Conservation (phyloP, 2,888 invertebrate genomes). For the Dioctria linearis region DNA sequence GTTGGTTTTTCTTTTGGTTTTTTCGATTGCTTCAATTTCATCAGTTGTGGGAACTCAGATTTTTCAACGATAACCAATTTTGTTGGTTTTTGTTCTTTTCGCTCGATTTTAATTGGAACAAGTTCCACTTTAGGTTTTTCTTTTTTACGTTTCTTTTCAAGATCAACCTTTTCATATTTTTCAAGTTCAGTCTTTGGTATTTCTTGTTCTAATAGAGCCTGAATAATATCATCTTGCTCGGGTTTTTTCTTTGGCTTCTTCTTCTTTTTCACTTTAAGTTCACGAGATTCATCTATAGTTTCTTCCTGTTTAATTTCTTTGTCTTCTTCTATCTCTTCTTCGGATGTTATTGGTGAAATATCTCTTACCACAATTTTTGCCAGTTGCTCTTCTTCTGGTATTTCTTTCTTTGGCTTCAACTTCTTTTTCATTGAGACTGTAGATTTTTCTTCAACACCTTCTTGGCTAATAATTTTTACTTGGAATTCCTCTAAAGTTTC, state of each 20-base stretch:
- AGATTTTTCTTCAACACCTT: conserved; percentile 46
- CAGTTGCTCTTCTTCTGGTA: neutral
- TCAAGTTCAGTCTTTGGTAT: conserved; percentile 71
- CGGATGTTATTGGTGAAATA: conserved; percentile 50
- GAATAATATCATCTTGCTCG: conserved; percentile 68
- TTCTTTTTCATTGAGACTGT: conserved; percentile 4
- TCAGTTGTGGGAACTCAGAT: conserved; percentile 72
- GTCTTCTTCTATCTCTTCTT: conserved; percentile 59
- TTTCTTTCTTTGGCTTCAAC: conserved; percentile 28
- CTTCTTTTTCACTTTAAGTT: conserved; percentile 54
- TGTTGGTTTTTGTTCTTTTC: conserved; percentile 76
- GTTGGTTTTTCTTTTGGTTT: conserved; percentile 71
- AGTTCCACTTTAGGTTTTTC: conserved; percentile 63
- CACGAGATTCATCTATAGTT: conserved; percentile 39
- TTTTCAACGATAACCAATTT: conserved; percentile 77
- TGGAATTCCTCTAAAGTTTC: conserved; percentile 52
- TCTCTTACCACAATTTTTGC: neutral
- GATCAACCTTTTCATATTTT: conserved; percentile 70
- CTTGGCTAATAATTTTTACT: conserved; percentile 43
- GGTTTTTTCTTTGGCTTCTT: conserved; percentile 63
- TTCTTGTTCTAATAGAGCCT: conserved; percentile 68
- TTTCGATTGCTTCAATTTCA: conserved; percentile 77
- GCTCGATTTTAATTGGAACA: conserved; percentile 75
- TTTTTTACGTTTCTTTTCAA: conserved; percentile 68
- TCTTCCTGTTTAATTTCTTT: conserved; percentile 47